Evolutionary conservation across 92 coral and sea anemone species (phyloP).

Genomic region (Porites rus): DNA sequence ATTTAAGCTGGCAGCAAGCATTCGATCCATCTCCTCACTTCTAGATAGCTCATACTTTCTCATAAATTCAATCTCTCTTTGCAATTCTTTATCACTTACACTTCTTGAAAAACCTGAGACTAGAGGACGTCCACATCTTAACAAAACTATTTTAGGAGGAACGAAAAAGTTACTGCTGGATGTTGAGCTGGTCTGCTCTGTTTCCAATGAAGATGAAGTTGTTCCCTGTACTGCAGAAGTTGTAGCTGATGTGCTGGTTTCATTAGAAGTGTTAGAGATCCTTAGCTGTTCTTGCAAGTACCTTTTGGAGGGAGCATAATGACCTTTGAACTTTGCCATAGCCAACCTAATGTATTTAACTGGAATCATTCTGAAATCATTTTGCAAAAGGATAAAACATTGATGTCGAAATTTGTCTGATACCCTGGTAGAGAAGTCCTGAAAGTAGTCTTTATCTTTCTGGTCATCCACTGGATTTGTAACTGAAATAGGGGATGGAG

Average conservation of each 20-base stretch:
- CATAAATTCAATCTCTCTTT: conserved; percentile 81
- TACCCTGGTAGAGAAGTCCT: conserved; percentile 59
- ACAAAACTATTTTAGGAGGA: conserved; percentile 41
- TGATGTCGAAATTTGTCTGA: conserved; percentile 46
- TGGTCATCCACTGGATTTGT: neutral
- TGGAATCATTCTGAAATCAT: conserved; percentile 80
- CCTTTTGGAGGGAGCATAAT: conserved; percentile 91
- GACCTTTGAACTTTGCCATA: conserved; percentile 53
- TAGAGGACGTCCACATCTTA: conserved; percentile 49
- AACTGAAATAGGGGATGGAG: neutral
- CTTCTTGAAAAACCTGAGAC: neutral
- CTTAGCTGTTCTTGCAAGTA: conserved; percentile 78
- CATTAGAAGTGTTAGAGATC: conserved; percentile 24
- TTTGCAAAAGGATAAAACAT: conserved; percentile 66
- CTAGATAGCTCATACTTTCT: conserved; percentile 54
- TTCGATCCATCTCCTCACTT: conserved; percentile 74
- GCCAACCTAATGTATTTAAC: conserved; percentile 68
- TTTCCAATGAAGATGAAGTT: neutral
- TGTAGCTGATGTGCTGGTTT: conserved; percentile 12
- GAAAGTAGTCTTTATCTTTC: conserved; percentile 67
- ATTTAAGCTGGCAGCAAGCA: conserved; percentile 76
- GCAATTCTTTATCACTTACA: conserved; percentile 65
- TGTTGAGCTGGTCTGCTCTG: neutral
- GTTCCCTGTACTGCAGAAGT: neutral
- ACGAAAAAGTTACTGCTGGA: neutral